Percentiles rank a stretch among this genome's conserved stretches.
These are phyloP conservation scores for Bufo bufo DNA, from an alignment of 2,113 vertebrate species.

Conservation along the genomic window DNA sequence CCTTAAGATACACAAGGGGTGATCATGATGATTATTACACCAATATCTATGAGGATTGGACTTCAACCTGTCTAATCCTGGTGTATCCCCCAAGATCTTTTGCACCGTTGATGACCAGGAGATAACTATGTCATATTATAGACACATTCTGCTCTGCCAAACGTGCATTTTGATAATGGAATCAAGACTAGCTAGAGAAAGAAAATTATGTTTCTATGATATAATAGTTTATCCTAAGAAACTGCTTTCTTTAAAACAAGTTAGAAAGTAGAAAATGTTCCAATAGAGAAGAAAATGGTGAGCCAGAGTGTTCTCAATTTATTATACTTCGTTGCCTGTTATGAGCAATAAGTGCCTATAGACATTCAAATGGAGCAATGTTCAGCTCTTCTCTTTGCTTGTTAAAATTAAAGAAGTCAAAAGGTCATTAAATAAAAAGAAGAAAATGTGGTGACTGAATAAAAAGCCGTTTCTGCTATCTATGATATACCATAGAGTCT, in stretches of 20 bases:
- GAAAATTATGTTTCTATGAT: neutral
- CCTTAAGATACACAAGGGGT: too few relatives aligned
- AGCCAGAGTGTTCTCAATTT: neutral
- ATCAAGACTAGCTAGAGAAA: neutral
- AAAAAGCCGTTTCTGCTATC: neutral
- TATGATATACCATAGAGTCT: neutral
- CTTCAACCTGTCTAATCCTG: neutral
- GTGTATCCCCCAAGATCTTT: neutral
- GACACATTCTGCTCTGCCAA: neutral
- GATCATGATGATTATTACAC: too few relatives aligned
- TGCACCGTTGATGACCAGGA: neutral
- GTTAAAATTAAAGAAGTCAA: constrained; percentile 15
- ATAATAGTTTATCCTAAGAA: neutral
- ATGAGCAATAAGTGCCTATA: neutral
- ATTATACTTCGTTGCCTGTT: neutral
- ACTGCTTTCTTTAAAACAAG: neutral
- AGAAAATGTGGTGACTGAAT: neutral
- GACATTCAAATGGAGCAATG: neutral
- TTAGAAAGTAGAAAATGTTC: neutral
- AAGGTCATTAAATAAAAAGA: neutral
- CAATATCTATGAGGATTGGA: too few relatives aligned
- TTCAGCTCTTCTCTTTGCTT: neutral
- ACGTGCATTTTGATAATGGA: neutral
- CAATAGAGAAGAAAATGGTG: neutral
- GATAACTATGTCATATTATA: neutral